Evolutionary conservation across 2,113 vertebrate species (phyloP).

Genomic region (Mormoops blainvillei): DNA sequence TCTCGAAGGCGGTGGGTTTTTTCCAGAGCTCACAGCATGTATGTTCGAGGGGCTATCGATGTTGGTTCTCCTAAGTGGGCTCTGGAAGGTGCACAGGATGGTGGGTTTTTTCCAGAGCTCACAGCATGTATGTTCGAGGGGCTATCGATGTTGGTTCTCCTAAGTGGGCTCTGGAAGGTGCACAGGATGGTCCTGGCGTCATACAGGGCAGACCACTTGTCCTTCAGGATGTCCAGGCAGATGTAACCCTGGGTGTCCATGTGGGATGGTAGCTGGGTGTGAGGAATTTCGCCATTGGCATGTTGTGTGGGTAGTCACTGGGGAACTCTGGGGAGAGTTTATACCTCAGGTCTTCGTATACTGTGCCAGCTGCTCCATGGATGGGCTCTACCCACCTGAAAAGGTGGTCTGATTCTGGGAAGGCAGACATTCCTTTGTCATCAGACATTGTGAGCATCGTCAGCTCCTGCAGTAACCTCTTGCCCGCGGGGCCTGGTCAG

Average conservation of each 20-base stretch:
- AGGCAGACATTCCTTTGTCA: constrained; percentile 94
- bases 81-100: no score
- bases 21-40: no score
- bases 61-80: no score
- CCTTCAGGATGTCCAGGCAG: no score
- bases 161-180: no score
- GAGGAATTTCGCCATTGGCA: constrained; percentile 90
- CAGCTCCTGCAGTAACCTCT: background rate
- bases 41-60: no score
- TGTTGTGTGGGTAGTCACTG: constrained; percentile 91
- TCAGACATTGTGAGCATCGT: constrained; percentile 85
- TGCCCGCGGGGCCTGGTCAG: background rate
- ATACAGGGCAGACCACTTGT: no score
- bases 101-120: no score
- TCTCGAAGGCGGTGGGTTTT: no score
- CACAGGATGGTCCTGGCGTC: no score
- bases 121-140: no score
- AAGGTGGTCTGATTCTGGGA: constrained; percentile 95
- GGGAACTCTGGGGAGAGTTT: constrained; percentile 93
- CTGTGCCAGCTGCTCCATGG: constrained; percentile 80
- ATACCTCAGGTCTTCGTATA: constrained; percentile 91
- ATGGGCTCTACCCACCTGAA: constrained; percentile 95
- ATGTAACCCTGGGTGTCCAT: constrained; percentile 78
- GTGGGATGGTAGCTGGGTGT: constrained; percentile 93
- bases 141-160: no score